phyloP scores from a whole-genome alignment of 2,797 vertebrate genomes.

The Lepus townsendii region DNA sequence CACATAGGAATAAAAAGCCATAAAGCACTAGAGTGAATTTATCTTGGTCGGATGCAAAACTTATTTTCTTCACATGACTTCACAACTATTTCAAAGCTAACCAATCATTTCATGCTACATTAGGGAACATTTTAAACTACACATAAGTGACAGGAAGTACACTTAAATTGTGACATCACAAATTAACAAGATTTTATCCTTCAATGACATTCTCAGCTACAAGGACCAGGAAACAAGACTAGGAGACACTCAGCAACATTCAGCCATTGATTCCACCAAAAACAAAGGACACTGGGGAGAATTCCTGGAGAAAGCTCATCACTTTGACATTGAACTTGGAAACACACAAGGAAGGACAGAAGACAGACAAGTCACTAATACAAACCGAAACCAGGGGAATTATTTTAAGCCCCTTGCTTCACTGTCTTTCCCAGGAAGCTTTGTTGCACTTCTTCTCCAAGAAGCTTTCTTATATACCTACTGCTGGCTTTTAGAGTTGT shows the following conservation, averaged over 20 bases:
- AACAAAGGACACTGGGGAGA: constrained; percentile 90
- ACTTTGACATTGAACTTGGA: constrained; percentile 89
- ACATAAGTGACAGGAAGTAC: constrained; percentile 89
- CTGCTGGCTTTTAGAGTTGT: constrained; percentile 51
- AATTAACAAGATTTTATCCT: constrained; percentile 89
- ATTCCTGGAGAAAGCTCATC: constrained; percentile 83
- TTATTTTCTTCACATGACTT: constrained; percentile 93
- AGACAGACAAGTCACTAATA: constrained; percentile 87
- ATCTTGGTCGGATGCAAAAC: constrained; percentile 93
- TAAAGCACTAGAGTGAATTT: constrained; percentile 97
- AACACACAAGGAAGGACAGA: constrained; percentile 88
- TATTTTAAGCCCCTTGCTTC: constrained; percentile 78
- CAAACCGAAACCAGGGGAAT: constrained; percentile 83
- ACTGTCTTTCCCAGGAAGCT: constrained; percentile 59
- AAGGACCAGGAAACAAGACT: constrained; percentile 87
- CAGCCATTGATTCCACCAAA: constrained; percentile 88
- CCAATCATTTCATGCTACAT: constrained; percentile 92
- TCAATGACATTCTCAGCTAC: constrained; percentile 87
- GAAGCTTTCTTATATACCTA: constrained; percentile 72
- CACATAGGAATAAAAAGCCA: constrained; percentile 99
- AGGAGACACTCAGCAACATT: constrained; percentile 87
- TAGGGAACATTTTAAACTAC: constrained; percentile 90
- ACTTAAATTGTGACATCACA: constrained; percentile 89
- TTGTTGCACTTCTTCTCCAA: constrained; percentile 52
- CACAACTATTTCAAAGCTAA: constrained; percentile 92